Evolutionary conservation across 2,797 vertebrate species (phyloP).

Genomic region (Anguilla megastoma): DNA sequence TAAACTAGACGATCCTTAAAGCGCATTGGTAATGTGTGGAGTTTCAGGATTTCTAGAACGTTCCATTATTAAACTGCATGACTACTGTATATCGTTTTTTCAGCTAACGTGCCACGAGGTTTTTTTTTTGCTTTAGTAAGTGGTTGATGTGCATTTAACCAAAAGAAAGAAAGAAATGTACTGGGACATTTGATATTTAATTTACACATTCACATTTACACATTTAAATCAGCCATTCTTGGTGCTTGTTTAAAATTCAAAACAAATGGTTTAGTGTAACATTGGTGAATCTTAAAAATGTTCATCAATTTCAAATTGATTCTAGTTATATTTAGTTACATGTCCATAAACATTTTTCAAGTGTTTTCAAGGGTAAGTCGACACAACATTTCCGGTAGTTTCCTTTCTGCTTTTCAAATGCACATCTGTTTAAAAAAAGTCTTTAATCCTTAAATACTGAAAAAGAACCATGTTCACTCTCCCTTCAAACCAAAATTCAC

Average conservation of each 20-base stretch:
- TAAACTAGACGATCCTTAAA: too few species aligned
- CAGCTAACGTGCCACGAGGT: neutral
- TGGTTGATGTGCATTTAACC: neutral
- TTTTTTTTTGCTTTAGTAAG: neutral
- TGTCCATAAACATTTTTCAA: too few species aligned
- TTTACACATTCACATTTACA: neutral
- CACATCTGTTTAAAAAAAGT: neutral
- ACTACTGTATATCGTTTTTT: neutral
- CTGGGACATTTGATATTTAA: neutral
- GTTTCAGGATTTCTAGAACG: neutral
- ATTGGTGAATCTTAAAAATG: too few species aligned
- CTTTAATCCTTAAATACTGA: neutral
- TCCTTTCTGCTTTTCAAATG: too few species aligned
- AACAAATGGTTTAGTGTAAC: too few species aligned
- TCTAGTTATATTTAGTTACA: too few species aligned
- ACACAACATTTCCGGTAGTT: too few species aligned
- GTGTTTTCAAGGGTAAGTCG: too few species aligned
- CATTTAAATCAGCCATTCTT: neutral
- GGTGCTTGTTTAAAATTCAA: neutral
- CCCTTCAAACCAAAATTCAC: neutral
- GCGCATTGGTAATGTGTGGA: neutral
- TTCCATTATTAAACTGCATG: neutral
- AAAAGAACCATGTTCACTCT: neutral
- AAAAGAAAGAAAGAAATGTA: neutral
- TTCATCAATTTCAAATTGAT: too few species aligned